phyloP scores from a whole-genome alignment of 2,113 vertebrate genomes.

The Prinia subflava region DNA sequence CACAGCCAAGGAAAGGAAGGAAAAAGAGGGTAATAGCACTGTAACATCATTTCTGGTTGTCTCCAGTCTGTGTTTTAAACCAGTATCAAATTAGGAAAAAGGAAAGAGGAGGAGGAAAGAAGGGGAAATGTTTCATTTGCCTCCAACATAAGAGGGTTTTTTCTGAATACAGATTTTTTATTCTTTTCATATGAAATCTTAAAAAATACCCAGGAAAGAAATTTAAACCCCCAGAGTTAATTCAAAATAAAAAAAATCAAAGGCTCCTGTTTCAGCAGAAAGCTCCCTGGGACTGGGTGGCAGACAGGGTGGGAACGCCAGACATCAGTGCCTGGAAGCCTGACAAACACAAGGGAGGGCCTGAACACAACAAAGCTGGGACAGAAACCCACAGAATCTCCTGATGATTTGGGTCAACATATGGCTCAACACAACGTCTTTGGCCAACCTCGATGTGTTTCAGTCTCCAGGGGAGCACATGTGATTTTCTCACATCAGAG shows the following conservation, averaged over 20 bases:
- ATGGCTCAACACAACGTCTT: background rate
- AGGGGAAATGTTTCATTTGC: background rate
- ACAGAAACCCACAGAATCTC: slow-evolving; percentile 23
- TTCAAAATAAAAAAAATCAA: slow-evolving; percentile 44
- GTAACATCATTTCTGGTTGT: background rate
- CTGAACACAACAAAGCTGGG: slow-evolving; percentile 37
- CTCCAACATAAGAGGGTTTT: background rate
- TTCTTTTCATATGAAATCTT: background rate
- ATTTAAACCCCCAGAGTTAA: background rate
- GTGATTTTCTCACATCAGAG: background rate
- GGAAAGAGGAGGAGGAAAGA: background rate
- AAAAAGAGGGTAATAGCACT: background rate
- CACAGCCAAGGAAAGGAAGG: background rate
- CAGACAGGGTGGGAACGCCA: slow-evolving; percentile 62
- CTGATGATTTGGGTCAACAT: slow-evolving; percentile 53
- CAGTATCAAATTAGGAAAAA: background rate
- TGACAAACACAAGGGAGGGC: slow-evolving; percentile 45
- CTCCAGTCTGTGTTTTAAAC: background rate
- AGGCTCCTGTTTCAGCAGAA: slow-evolving; percentile 30
- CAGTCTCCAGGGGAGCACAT: background rate
- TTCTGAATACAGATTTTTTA: background rate
- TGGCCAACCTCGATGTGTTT: background rate
- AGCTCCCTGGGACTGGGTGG: slow-evolving; percentile 29
- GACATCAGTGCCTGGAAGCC: slow-evolving; percentile 55
- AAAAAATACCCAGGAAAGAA: background rate